phyloP scores from a whole-genome alignment of 1,140 invertebrate species.

The Luehdorfia chinensis region DNA sequence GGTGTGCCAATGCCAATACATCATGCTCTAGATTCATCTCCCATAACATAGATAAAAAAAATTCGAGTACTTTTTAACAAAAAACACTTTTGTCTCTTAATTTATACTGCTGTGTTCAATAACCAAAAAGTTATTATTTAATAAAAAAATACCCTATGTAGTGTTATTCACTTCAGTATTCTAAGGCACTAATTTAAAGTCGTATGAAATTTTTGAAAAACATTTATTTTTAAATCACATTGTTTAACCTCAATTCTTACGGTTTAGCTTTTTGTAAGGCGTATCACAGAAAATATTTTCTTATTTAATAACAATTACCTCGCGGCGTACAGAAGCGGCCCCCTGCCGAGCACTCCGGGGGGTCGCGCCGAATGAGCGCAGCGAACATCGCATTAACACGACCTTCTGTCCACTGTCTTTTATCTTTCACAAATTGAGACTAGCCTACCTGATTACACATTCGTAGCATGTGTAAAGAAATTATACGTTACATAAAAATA shows the following conservation, averaged over 20 bases:
- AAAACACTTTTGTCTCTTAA: slow-evolving; percentile 2
- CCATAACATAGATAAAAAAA: slow-evolving; percentile 16
- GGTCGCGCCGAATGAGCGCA: slow-evolving; percentile 21
- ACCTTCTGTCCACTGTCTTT: slow-evolving; percentile 24
- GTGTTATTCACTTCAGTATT: too few relatives aligned
- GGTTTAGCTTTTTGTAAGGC: slow-evolving; percentile 22
- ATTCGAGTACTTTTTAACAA: slow-evolving; percentile 23
- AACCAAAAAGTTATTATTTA: too few relatives aligned
- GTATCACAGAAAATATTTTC: slow-evolving; percentile 47
- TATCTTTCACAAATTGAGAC: slow-evolving; percentile 16
- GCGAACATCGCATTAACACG: slow-evolving; percentile 29
- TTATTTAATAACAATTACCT: slow-evolving; percentile 51
- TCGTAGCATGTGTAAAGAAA: not conserved
- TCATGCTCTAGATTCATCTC: slow-evolving; percentile 35
- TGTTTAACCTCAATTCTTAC: slow-evolving; percentile 6
- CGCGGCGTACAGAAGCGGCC: slow-evolving; percentile 47
- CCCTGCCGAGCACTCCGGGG: slow-evolving; percentile 49
- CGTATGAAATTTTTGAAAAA: not conserved
- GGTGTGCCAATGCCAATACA: slow-evolving; percentile 41
- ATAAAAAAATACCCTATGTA: too few relatives aligned
- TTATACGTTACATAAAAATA: too few relatives aligned
- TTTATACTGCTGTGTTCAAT: too few relatives aligned
- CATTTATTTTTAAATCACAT: not conserved
- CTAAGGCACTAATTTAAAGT: too few relatives aligned
- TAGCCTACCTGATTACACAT: not conserved